Evolutionary conservation across 35 echinoderm and acorn worm species (phyloP).

Genomic region (Eucidaris tribuloides): DNA sequence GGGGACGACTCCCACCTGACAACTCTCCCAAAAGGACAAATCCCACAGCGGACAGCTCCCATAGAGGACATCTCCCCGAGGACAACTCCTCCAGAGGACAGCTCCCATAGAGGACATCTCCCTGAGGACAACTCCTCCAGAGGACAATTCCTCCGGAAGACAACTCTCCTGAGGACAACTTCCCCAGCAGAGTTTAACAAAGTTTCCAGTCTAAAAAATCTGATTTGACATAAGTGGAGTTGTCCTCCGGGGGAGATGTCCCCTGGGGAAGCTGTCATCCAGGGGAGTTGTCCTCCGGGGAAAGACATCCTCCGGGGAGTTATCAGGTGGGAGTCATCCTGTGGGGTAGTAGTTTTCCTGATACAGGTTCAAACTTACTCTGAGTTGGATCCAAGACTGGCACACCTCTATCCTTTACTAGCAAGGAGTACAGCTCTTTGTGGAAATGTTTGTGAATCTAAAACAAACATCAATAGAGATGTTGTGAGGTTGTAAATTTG

Average conservation of each 20-base stretch:
- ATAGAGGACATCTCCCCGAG: no score
- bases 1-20: no score
- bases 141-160: no score
- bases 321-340: neutral
- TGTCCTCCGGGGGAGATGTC: no score
- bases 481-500: neutral
- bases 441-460: constrained; percentile 68
- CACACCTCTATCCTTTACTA: constrained; percentile 16
- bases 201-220: no score
- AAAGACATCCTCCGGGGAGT: no score
- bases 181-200: neutral
- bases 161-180: no score
- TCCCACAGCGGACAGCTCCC: no score
- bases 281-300: neutral
- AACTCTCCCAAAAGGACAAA: no score
- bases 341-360: neutral
- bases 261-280: neutral
- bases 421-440: constrained; percentile 23
- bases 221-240: neutral
- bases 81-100: no score
- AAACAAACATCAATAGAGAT: neutral
- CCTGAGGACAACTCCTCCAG: no score
- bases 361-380: constrained; percentile 12
- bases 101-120: no score
- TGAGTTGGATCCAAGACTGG: constrained; percentile 50